phyloP scores from a whole-genome alignment of 92 coral and sea anemone genomes.

The Epizoanthus rinbou region DNA sequence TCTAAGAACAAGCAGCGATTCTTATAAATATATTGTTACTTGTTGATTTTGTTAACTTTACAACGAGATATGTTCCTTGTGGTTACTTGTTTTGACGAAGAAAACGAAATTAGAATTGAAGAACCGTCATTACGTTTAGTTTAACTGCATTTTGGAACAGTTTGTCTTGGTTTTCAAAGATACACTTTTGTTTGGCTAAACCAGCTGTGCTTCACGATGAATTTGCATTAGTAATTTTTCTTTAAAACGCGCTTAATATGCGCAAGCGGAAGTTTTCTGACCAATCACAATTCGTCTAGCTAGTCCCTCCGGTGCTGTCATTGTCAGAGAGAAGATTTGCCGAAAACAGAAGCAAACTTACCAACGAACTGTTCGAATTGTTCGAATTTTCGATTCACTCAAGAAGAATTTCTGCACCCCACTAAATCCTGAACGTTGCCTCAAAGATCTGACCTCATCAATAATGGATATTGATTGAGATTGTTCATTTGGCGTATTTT shows the following conservation, averaged over 20 bases:
- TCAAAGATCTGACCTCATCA: constrained; percentile 17
- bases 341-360: constrained; percentile 5
- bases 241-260: constrained; percentile 37
- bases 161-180: constrained; percentile 27
- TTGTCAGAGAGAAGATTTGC: constrained; percentile 36
- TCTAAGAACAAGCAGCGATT: not conserved
- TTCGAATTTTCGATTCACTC: not conserved
- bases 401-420: not conserved
- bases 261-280: constrained; percentile 37
- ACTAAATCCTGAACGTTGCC: not conserved
- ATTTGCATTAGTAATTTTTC: constrained; percentile 7
- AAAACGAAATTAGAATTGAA: not conserved
- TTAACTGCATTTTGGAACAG: constrained; percentile 7
- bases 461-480: constrained; percentile 33
- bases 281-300: constrained; percentile 18
- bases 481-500: not conserved
- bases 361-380: not conserved
- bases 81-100: not conserved
- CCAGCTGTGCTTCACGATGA: constrained; percentile 26
- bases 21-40: not conserved
- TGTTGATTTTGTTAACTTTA: not conserved
- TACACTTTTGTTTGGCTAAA: constrained; percentile 28
- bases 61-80: no score
- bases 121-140: not conserved
- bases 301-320: constrained; percentile 18